Percentiles rank a stretch among this genome's conserved stretches.
Conservation (phyloP, 2,888 invertebrate species). For the Ellobium chinense region DNA sequence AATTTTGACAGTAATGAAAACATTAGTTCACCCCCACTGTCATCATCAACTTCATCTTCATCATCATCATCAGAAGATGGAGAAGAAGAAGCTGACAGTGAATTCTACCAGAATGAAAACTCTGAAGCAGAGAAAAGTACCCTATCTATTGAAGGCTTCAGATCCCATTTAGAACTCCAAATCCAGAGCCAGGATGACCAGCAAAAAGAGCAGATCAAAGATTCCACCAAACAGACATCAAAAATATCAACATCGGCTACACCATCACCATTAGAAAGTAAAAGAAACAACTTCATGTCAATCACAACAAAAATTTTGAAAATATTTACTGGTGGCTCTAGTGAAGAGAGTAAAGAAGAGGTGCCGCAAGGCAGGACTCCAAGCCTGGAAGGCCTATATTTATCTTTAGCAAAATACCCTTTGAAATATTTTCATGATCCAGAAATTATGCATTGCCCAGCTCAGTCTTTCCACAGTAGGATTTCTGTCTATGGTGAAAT, state of each 20-base stretch:
- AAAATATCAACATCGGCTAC: not conserved
- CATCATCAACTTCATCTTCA: not conserved
- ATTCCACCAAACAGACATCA: not conserved
- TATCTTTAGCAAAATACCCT: slow-evolving; percentile 58
- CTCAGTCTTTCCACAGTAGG: slow-evolving; percentile 89
- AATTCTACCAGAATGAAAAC: too few species aligned
- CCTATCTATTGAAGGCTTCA: slow-evolving; percentile 22
- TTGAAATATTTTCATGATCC: slow-evolving; percentile 59
- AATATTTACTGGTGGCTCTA: slow-evolving; percentile 30
- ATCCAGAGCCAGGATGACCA: slow-evolving; percentile 8
- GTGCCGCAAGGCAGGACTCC: slow-evolving; percentile 39
- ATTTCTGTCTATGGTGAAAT: slow-evolving; percentile 90
- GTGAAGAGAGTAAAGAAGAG: not conserved
- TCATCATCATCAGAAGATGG: not conserved
- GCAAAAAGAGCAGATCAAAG: not conserved
- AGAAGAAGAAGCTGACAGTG: not conserved
- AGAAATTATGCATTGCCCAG: slow-evolving; percentile 86
- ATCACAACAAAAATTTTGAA: slow-evolving; percentile 46
- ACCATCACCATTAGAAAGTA: slow-evolving; percentile 8
- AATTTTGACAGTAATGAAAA: not conserved
- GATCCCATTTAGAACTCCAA: slow-evolving; percentile 21
- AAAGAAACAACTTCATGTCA: slow-evolving; percentile 34
- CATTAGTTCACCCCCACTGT: not conserved
- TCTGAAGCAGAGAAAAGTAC: not conserved
- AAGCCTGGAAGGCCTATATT: slow-evolving; percentile 54